Evolutionary conservation across 2,113 vertebrate species (phyloP).

Genomic region (Tricholaema leucomelas): DNA sequence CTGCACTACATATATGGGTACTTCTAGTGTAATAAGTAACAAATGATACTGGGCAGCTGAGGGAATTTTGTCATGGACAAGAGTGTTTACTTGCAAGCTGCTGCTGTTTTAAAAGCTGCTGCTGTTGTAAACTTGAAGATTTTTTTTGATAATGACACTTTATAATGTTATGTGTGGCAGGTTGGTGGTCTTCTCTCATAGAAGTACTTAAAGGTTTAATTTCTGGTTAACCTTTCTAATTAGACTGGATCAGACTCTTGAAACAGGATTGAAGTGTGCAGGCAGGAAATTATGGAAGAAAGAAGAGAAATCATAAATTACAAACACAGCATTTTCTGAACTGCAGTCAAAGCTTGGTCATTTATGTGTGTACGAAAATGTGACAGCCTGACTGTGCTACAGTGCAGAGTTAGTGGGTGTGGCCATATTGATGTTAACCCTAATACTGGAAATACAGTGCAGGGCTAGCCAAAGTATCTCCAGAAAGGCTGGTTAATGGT

Average conservation of each 20-base stretch:
- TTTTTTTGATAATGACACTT: neutral
- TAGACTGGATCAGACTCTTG: neutral
- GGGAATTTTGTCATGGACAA: neutral
- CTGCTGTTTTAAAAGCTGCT: neutral
- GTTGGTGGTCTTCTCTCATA: neutral
- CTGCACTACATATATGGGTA: neutral
- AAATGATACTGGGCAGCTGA: rapidly evolving
- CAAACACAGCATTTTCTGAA: neutral
- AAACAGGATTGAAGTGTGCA: neutral
- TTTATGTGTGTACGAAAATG: neutral
- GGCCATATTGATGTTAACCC: neutral
- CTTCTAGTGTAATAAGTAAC: neutral
- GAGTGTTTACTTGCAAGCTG: neutral
- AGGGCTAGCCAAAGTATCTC: neutral
- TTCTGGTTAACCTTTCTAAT: neutral
- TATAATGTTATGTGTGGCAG: neutral
- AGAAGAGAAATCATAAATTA: neutral
- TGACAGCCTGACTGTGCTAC: neutral
- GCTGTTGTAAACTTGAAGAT: neutral
- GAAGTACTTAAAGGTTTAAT: neutral
- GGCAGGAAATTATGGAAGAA: neutral
- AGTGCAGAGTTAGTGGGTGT: neutral
- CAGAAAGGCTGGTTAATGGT: neutral
- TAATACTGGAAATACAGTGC: rapidly evolving
- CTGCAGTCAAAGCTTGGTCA: neutral